Conservation (phyloP, 2,797 vertebrate genomes). For the Rhodeus uyekii region DNA sequence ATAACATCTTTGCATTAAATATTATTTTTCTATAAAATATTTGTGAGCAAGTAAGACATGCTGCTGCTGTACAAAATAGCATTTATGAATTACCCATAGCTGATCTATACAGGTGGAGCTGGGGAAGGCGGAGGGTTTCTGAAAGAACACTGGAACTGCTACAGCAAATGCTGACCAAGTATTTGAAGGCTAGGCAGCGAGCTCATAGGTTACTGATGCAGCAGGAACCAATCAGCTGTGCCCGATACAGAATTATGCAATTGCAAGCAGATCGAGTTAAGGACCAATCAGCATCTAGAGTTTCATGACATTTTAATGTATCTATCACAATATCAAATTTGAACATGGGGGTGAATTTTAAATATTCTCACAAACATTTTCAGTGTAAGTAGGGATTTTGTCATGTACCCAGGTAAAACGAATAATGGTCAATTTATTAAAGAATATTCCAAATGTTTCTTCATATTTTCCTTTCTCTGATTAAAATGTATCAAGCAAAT, state of each 20-base stretch:
- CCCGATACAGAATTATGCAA: neutral
- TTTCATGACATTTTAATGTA: neutral
- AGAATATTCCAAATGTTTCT: neutral
- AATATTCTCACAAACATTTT: neutral
- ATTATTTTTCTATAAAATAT: too few relatives aligned
- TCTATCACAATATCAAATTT: neutral
- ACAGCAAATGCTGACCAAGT: neutral
- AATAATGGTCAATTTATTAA: neutral
- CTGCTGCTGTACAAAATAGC: neutral
- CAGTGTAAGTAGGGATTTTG: neutral
- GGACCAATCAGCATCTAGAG: too few relatives aligned
- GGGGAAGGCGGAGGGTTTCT: neutral
- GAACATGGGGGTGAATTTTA: neutral
- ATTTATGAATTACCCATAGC: neutral
- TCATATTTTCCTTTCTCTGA: neutral
- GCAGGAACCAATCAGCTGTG: neutral
- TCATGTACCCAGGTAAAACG: neutral
- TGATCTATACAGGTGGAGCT: neutral
- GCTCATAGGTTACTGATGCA: neutral
- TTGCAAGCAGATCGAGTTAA: neutral
- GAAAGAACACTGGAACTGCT: neutral
- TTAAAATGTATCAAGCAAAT: neutral
- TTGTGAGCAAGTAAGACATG: neutral
- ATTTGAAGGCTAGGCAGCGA: neutral
- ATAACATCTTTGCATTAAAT: too few relatives aligned